These are phyloP conservation scores for Esox masquinongy DNA, from an alignment of 2,797 vertebrate genomes.

Conservation along the genomic window DNA sequence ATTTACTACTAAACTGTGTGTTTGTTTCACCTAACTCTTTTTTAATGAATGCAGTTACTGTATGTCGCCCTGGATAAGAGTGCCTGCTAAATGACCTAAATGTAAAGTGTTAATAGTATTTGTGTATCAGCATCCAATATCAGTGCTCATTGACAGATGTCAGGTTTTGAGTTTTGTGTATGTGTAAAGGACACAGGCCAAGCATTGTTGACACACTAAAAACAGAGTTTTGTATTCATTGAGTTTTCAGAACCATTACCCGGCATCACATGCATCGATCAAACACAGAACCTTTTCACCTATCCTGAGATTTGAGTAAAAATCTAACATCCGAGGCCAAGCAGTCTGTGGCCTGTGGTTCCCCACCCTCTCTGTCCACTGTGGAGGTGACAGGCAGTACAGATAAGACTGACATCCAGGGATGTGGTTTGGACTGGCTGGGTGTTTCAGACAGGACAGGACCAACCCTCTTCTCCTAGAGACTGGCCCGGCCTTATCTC, in stretches of 20 bases:
- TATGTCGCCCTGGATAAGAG: no score
- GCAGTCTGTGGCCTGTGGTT: conserved; percentile 51
- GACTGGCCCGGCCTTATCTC: conserved; percentile 26
- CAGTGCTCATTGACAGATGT: neutral
- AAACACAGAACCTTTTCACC: conserved; percentile 18
- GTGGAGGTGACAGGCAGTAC: conserved; percentile 51
- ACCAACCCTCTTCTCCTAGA: conserved; percentile 11
- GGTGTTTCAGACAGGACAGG: conserved; percentile 32
- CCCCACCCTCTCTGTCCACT: conserved; percentile 74
- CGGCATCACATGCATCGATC: conserved; percentile 50
- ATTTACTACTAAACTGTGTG: no score
- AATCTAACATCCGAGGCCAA: conserved; percentile 63
- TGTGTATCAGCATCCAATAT: neutral
- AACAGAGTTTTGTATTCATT: neutral
- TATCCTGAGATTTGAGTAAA: conserved; percentile 59
- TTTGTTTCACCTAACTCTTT: no score
- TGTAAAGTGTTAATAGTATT: neutral
- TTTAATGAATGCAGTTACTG: no score
- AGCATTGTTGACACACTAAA: neutral
- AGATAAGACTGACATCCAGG: conserved; percentile 56
- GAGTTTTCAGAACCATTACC: neutral
- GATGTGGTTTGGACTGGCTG: neutral
- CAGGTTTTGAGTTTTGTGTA: neutral
- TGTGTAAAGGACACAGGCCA: neutral
- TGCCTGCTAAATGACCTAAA: neutral